Evolutionary conservation across 2,113 vertebrate species (phyloP).

Genomic region (Meleagris gallopavo): DNA sequence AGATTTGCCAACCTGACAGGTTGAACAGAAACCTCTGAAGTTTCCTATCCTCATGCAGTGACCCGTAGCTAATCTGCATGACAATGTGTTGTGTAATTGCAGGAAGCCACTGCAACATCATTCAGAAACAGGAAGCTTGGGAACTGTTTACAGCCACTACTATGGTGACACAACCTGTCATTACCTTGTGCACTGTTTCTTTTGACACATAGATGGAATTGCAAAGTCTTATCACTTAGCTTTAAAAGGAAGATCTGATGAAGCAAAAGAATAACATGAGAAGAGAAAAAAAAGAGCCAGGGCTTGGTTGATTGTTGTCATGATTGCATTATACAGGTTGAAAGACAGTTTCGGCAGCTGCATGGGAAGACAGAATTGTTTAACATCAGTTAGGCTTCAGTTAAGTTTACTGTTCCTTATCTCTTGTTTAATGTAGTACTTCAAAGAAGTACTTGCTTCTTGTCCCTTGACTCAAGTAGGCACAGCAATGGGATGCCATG

Average conservation of each 20-base stretch:
- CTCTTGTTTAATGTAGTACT: conserved; percentile 78
- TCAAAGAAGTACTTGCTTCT: conserved; percentile 77
- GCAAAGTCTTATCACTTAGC: conserved; percentile 45
- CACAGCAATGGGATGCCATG: conserved; percentile 51
- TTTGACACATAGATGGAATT: conserved; percentile 20
- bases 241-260: conserved; percentile 48
- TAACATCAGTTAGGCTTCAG: conserved; percentile 55
- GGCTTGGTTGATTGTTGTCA: conserved; percentile 49
- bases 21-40: conserved; percentile 71
- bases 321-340: conserved; percentile 31
- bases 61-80: conserved; percentile 74
- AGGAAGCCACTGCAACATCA: conserved; percentile 52
- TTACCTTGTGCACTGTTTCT: conserved; percentile 36
- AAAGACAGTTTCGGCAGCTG: conserved; percentile 60
- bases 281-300: neutral
- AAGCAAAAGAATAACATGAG: conserved; percentile 39
- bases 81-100: conserved; percentile 74
- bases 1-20: conserved; percentile 73
- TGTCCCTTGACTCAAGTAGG: conserved; percentile 68
- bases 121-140: conserved; percentile 28
- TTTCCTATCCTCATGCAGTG: conserved; percentile 72
- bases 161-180: conserved; percentile 31
- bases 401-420: conserved; percentile 78
- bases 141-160: conserved; percentile 7
- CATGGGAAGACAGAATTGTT: conserved; percentile 64